phyloP scores from a whole-genome alignment of 2,113 vertebrate genomes.

The Dicaeum eximium region DNA sequence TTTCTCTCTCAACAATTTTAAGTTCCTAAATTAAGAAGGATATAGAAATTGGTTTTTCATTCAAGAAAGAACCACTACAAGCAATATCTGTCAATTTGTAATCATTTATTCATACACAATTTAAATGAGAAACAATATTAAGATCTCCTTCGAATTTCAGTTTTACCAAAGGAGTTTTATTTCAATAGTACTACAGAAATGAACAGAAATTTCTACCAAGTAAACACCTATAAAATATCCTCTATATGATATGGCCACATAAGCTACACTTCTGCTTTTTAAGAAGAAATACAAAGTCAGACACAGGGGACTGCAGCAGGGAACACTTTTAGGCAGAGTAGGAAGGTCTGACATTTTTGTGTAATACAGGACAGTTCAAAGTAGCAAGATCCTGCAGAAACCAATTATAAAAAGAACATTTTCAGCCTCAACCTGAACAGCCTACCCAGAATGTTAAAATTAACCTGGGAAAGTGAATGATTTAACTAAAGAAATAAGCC shows the following conservation, averaged over 20 bases:
- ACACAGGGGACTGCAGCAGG: neutral
- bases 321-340: neutral
- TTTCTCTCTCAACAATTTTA: slow-evolving; percentile 19
- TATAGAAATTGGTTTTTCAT: neutral
- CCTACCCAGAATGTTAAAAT: neutral
- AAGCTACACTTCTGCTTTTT: neutral
- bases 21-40: slow-evolving; percentile 20
- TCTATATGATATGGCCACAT: neutral
- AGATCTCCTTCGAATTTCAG: neutral
- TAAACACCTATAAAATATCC: neutral
- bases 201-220: neutral
- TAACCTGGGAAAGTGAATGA: neutral
- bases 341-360: neutral
- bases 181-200: neutral
- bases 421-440: neutral
- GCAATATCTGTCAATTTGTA: neutral
- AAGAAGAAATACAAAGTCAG: neutral
- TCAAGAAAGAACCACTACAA: neutral
- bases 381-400: neutral
- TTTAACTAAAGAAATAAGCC: neutral
- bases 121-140: slow-evolving; percentile 26
- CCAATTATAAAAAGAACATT: neutral
- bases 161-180: neutral
- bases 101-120: slow-evolving; percentile 20
- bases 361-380: neutral